Evolutionary conservation across 2,888 invertebrate species (phyloP), one percentile per base, ranked within the genome.

Genomic region (Mythimna lalbum): DNA sequence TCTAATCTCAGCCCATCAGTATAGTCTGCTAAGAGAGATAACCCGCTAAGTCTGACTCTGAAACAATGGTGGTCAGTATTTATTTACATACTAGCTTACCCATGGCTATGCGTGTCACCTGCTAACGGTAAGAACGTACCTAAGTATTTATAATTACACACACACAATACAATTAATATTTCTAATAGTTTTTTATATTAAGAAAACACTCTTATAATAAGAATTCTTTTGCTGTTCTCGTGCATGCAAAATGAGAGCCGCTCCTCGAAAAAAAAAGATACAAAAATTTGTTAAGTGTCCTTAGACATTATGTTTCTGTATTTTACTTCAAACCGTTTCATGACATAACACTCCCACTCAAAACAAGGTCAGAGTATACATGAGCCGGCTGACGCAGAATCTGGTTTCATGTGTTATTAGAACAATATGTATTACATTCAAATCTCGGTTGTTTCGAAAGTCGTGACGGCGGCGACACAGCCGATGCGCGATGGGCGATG

Each of bases 401-500:
- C 80, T 78, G 69, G 78, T 77, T 80, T 78, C 80, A 78, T 78
- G 70, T 80, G 78, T 78, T 82, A 67, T 76, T 77, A 82, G 76
- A 82, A 82, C 84, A 83, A 83, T 85, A 76, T 85, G 83, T 85
- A 82, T 81, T 74, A 73, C 82, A 85, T 85, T 83, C 31, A 78
- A 85, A 78, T 78, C 81, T 81, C 68, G 47, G 76, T 60, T 64
- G 81, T 75, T 84, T 81, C 78, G 79, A 84, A 82, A 84, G 84
- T 84, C 80, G 81, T 82, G 79, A 79, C 80, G 81, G 74, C 80
- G 81, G 75, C 78, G 81, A 73, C 81, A 85, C 86, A 90, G 89
- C 85, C 74, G 74, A 27, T 91, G 91, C 90, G 90, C 90, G 74
- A 39, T 91, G 91, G 90, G 90, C 90, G 65, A 73, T 91, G 92